Conservation (phyloP, 2,113 vertebrate species). For the Acanthochromis polyacanthus region DNA sequence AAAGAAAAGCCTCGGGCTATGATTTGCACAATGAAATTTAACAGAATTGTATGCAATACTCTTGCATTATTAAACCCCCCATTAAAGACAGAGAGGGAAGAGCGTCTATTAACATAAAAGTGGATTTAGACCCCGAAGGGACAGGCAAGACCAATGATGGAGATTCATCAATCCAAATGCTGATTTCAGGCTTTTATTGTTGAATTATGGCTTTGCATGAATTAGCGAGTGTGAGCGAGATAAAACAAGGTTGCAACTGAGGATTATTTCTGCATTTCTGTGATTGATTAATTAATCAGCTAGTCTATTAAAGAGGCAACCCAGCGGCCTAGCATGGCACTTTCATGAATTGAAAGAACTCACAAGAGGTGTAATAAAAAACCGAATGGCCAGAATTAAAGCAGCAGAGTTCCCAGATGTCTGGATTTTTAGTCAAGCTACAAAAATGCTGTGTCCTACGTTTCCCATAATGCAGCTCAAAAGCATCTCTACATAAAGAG, state of each 20-base stretch:
- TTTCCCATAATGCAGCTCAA: background rate
- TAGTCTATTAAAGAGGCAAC: background rate
- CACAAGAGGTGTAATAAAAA: background rate
- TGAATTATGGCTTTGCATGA: slow-evolving; percentile 21
- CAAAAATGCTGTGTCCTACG: slow-evolving; percentile 2
- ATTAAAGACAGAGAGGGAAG: slow-evolving; percentile 62
- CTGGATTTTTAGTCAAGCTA: background rate
- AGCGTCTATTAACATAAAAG: slow-evolving; percentile 68
- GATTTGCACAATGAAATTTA: slow-evolving; percentile 68
- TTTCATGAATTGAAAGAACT: background rate
- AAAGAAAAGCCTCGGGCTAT: slow-evolving; percentile 55
- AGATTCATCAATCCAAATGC: slow-evolving; percentile 59
- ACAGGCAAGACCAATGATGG: slow-evolving; percentile 33
- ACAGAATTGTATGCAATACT: slow-evolving; percentile 61
- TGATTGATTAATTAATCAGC: slow-evolving; percentile 8
- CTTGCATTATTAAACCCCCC: slow-evolving; percentile 66
- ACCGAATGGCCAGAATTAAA: background rate
- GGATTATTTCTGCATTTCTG: slow-evolving; percentile 6
- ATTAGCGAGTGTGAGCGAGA: slow-evolving; percentile 26
- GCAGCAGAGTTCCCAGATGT: background rate
- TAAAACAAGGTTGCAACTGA: slow-evolving; percentile 22
- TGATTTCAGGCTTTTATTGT: slow-evolving; percentile 39
- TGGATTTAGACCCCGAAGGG: slow-evolving; percentile 57
- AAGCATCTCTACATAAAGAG: background rate
- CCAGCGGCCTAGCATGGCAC: background rate